Conservation (phyloP, 1,140 invertebrate genomes). For the Teleopsis dalmanni region DNA sequence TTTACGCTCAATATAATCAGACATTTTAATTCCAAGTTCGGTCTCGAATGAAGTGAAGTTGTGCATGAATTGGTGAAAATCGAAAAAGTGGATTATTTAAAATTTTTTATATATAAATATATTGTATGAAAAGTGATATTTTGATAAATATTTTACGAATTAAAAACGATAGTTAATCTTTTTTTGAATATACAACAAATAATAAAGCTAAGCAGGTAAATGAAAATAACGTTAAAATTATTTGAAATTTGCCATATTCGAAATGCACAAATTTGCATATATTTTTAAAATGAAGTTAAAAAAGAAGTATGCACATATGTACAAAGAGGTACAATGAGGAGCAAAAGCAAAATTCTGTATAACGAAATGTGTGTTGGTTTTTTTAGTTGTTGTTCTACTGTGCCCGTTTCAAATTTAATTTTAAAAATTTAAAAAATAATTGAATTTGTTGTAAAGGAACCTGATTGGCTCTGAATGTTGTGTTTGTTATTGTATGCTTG, state of each 20-base stretch:
- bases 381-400: too few relatives aligned
- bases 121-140: constrained; percentile 6
- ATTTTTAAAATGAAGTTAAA: constrained; percentile 1
- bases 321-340: constrained; percentile 1
- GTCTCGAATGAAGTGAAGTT: constrained; percentile 2
- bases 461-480: too few relatives aligned
- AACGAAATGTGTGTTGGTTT: constrained; percentile 9
- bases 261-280: not conserved
- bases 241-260: not conserved
- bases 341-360: constrained; percentile 6
- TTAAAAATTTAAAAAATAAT: too few relatives aligned
- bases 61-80: too few relatives aligned
- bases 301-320: constrained; percentile 1
- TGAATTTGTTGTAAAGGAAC: too few relatives aligned
- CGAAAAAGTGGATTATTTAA: constrained; percentile 6
- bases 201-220: constrained; percentile 4
- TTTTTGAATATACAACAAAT: constrained; percentile 8
- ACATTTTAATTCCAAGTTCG: constrained; percentile 6
- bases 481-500: too few relatives aligned
- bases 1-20: constrained; percentile 8
- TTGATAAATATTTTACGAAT: constrained; percentile 1
- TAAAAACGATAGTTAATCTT: too few relatives aligned
- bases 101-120: constrained; percentile 7
- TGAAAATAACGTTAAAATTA: too few relatives aligned
- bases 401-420: too few relatives aligned